Conservation (phyloP, 2,113 vertebrate species). For the Ptychochromis oligacanthus region DNA sequence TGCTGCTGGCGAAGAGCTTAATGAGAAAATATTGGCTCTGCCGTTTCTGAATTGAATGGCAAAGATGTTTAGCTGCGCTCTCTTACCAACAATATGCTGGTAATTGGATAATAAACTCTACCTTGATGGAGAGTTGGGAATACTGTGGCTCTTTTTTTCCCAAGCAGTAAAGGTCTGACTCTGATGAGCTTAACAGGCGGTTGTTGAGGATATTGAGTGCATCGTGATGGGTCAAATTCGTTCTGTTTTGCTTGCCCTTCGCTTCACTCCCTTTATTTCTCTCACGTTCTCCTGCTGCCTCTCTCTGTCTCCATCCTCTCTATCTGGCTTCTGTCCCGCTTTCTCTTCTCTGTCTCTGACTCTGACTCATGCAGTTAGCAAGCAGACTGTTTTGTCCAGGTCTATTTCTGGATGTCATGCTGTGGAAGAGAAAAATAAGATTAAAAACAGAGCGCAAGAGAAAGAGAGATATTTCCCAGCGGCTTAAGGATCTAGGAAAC, state of each 20-base stretch:
- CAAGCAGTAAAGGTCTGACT: conserved; percentile 38
- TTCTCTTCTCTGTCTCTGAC: conserved; percentile 3
- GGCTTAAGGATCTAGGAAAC: conserved; percentile 66
- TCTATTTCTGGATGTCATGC: conserved; percentile 75
- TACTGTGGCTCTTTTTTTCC: not conserved
- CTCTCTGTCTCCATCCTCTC: not conserved
- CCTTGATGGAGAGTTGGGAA: conserved; percentile 50
- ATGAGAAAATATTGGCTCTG: conserved; percentile 59
- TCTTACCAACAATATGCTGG: conserved; percentile 18
- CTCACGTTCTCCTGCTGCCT: conserved; percentile 15
- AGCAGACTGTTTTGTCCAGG: conserved; percentile 67
- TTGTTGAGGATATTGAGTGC: conserved; percentile 44
- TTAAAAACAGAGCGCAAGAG: conserved; percentile 58
- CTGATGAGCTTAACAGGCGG: conserved; percentile 47
- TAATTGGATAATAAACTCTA: conserved; percentile 65
- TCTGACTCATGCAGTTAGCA: conserved; percentile 66
- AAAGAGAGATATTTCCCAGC: conserved; percentile 54
- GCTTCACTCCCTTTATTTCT: not conserved
- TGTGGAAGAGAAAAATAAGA: conserved; percentile 65
- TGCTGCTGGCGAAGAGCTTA: conserved; percentile 25
- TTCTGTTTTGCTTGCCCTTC: conserved; percentile 34
- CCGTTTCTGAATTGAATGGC: conserved; percentile 46
- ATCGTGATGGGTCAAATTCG: conserved; percentile 47
- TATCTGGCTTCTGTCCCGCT: not conserved
- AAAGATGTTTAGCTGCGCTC: conserved; percentile 32